phyloP scores from a whole-genome alignment of 2,888 invertebrate genomes.

The Exocentrus adspersus region DNA sequence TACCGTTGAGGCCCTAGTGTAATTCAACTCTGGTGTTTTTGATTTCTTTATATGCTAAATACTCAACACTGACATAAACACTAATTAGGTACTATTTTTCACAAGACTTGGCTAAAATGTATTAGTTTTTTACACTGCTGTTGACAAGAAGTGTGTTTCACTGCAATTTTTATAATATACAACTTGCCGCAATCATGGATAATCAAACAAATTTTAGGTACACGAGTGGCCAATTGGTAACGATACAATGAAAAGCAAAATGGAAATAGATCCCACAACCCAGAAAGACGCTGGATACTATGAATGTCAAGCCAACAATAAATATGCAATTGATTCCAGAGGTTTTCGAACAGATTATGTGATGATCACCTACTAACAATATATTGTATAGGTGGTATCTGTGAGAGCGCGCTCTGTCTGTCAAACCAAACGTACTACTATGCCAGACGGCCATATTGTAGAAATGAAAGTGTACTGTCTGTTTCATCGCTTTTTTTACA shows the following conservation, averaged over 20 bases:
- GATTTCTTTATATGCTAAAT: no score
- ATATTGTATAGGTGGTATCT: background rate
- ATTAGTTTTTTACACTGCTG: no score
- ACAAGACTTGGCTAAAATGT: no score
- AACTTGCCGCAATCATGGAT: background rate
- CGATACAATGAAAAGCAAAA: slow-evolving; percentile 75
- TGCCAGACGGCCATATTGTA: no score
- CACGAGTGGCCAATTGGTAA: slow-evolving; percentile 75
- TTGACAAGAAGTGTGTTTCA: background rate
- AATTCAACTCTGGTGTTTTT: no score
- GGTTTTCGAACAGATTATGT: slow-evolving; percentile 75
- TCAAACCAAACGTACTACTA: no score
- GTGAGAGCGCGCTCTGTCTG: no score
- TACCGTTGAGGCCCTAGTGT: no score
- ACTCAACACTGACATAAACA: no score
- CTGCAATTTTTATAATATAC: background rate
- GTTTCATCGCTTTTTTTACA: no score
- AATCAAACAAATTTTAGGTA: slow-evolving; percentile 61
- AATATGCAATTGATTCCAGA: slow-evolving; percentile 74
- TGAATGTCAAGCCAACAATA: slow-evolving; percentile 78
- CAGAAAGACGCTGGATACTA: slow-evolving; percentile 79
- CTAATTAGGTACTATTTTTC: no score
- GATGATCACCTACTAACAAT: slow-evolving; percentile 64
- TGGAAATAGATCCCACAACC: slow-evolving; percentile 79
- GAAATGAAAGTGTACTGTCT: no score